phyloP scores from a whole-genome alignment of 64 coral and sea anemone species.

The Montipora capricornis region DNA sequence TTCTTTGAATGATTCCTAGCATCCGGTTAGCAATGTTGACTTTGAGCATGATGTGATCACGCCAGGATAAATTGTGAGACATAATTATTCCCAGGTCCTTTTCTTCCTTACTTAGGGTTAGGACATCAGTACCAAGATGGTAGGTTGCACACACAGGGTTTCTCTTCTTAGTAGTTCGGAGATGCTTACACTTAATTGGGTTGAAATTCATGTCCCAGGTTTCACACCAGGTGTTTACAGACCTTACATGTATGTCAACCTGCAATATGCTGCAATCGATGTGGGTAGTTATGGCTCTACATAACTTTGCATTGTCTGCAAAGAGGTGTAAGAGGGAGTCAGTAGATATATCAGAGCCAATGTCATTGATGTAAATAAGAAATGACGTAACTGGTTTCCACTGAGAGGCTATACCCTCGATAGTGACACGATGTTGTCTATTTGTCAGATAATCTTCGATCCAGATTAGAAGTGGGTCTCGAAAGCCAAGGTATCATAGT shows the following conservation, averaged over 20 bases:
- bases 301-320: background rate
- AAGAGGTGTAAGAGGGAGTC: background rate
- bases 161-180: too few relatives aligned
- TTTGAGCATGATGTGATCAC: constrained; percentile 9
- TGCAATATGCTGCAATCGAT: background rate
- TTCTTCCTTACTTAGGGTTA: too few relatives aligned
- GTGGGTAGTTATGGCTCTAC: background rate
- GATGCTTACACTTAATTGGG: background rate
- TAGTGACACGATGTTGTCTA: constrained; percentile 22
- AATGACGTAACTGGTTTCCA: constrained; percentile 29
- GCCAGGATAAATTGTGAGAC: constrained; percentile 13
- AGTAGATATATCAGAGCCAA: background rate
- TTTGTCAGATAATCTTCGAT: background rate
- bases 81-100: too few relatives aligned
- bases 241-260: background rate
- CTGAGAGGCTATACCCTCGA: background rate
- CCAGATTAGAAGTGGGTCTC: background rate
- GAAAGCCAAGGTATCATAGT: background rate
- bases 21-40: constrained; percentile 2
- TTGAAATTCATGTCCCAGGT: background rate
- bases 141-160: too few relatives aligned
- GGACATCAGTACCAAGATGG: too few relatives aligned
- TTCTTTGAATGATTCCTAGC: constrained; percentile 17
- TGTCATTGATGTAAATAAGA: constrained; percentile 39
- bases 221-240: background rate